phyloP scores from a whole-genome alignment of 37 sponge, comb jelly and placozoan species.

The Beroe ovata region DNA sequence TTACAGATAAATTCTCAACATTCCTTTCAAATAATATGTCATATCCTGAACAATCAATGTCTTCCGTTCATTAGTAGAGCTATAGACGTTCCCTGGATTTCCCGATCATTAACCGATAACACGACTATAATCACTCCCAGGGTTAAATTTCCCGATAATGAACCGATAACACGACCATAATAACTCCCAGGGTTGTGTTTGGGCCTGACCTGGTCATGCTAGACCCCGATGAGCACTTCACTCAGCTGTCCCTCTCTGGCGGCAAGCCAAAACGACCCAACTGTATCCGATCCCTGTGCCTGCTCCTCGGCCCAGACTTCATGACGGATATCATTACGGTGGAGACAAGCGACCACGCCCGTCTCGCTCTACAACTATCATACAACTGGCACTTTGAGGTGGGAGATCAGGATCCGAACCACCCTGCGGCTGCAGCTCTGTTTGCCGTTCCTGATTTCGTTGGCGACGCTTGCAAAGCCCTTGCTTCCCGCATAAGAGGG shows the following conservation, averaged over 20 bases:
- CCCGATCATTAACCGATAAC: no score
- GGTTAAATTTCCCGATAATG: no score
- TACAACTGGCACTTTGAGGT: slow-evolving; percentile 89
- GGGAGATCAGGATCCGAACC: slow-evolving; percentile 32
- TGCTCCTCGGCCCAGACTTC: slow-evolving; percentile 99
- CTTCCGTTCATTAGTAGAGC: no score
- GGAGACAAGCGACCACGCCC: slow-evolving; percentile 98
- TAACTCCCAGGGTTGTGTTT: slow-evolving; percentile 81
- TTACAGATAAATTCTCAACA: no score
- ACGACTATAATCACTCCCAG: no score
- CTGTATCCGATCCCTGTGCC: slow-evolving; percentile 94
- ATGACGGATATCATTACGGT: slow-evolving; percentile 99
- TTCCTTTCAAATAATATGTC: no score
- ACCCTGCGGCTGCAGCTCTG: slow-evolving; percentile 79
- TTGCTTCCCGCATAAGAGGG: slow-evolving; percentile 97
- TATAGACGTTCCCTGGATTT: no score
- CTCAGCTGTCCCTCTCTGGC: slow-evolving; percentile 97
- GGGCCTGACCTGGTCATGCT: slow-evolving; percentile 99
- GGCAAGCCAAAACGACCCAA: slow-evolving; percentile 99
- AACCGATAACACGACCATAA: neutral
- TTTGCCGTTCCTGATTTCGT: slow-evolving; percentile 99
- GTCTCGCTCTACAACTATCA: slow-evolving; percentile 92
- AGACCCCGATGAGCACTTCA: slow-evolving; percentile 99
- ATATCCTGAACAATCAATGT: no score
- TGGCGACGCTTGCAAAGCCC: slow-evolving; percentile 99